Percentiles rank a stretch among this genome's conserved stretches.
These are phyloP conservation scores for Nicator chloris DNA, from an alignment of 2,113 vertebrate genomes.

Conservation along the genomic window DNA sequence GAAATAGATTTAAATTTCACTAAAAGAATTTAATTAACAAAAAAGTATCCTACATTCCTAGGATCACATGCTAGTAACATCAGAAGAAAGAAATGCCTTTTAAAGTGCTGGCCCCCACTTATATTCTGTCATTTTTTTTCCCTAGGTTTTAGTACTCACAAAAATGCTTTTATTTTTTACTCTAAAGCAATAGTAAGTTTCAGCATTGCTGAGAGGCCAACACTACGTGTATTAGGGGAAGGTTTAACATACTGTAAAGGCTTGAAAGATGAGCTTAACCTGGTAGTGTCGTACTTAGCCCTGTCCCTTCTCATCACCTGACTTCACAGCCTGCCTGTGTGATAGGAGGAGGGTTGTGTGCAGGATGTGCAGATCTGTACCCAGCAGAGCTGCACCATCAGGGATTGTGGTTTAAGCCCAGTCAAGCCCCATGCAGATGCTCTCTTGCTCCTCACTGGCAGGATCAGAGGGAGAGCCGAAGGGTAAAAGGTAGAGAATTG, in stretches of 20 bases:
- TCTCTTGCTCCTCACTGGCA: rapidly evolving
- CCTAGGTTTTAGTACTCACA: background rate
- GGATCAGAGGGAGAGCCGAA: background rate
- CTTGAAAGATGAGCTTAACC: background rate
- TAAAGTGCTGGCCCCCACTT: background rate
- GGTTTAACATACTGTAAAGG: background rate
- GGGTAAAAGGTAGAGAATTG: background rate
- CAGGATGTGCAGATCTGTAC: rapidly evolving
- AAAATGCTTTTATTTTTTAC: background rate
- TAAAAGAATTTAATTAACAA: background rate
- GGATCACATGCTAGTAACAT: background rate
- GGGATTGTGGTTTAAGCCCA: background rate
- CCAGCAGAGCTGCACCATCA: background rate
- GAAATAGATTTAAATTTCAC: background rate
- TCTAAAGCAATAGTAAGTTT: background rate
- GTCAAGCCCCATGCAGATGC: rapidly evolving
- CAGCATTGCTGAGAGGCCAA: background rate
- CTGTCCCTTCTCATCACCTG: background rate
- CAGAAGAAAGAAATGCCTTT: background rate
- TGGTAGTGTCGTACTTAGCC: rapidly evolving
- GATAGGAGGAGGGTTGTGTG: background rate
- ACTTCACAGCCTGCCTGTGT: background rate
- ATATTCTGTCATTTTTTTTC: background rate
- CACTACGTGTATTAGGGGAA: background rate
- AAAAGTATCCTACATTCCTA: background rate